Evolutionary conservation across 2,113 vertebrate species (phyloP), one percentile per base, ranked within the genome.

Genomic region (Origma solitaria): DNA sequence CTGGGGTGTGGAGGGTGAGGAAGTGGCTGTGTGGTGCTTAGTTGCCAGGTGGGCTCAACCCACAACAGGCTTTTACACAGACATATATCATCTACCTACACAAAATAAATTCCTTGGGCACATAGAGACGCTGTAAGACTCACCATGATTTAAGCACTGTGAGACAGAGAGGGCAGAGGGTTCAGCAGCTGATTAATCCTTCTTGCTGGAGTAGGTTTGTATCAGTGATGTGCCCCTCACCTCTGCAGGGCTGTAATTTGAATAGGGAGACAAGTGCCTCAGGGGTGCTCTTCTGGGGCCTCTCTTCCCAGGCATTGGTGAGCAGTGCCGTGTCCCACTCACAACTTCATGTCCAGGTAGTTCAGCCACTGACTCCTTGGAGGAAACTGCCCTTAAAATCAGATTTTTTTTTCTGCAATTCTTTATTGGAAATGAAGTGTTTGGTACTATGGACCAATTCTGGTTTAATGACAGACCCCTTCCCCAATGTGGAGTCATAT

Each of bases 401-500:
- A 1, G 30, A 62, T 40, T 0, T 3, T 62, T 81, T 66, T 54
- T 85, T 13, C 72, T 75, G 18, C 30, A 47, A 2, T 53, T 76
- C 7, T 27, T 82, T 51, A n/a, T 51, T 5, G 3, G 70, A 71
- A 49, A 64, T 31, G 8, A 15, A 65, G 8, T 31, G 10, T 69
- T 78, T 30, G 28, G 25, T 11, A 14, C 13, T 40, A 37, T 2
- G 44, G 37, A n/a, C 15, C 0, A 0, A n/a, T 49, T 18, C 37
- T 42, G 7, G 21, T 72, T 72, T 80, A 85, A 72, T 33, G 37
- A n/a, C n/a, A 79, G 20, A 17, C 8, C 37, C 42, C 28, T 89
- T 62, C 11, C 11, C 7, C 37, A 49, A 1, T 0, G 1, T 30
- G 24, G 6, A 3, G 6, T 50, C 10, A 58, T n/a, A 75, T 56